Evolutionary conservation across 1,140 invertebrate species (phyloP), one percentile per base, ranked within the genome.

Genomic region (Cotesia vestalis): DNA sequence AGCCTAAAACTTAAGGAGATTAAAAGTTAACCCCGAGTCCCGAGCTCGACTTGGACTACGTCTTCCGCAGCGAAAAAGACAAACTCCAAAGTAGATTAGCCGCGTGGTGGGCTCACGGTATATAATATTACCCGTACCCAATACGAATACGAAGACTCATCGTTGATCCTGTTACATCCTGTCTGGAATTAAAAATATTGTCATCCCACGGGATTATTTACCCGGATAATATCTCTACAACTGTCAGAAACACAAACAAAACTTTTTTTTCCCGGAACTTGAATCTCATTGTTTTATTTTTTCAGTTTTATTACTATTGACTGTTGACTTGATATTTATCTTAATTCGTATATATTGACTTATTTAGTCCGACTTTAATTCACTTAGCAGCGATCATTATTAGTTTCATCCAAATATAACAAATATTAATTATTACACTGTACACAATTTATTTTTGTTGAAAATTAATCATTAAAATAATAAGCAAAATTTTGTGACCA

Each of bases 111-210:
- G 74, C 70, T 67, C 71, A 70, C 36, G 71, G 34, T 66, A 78
- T 84, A 83, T 86, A 84, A 82, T 80, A 84, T 85, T 84, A 86
- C 83, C 78, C 69, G 27, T 27, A 2, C 27, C 27, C 27, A 27
- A 27, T 27, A 27, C 27, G 27, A 27, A 27, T 27, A 27, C 59
- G 67, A 73, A 69, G 76, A 76, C 67, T 35, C 72, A 11, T 46
- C 40, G 75, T 76, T 85, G 78, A 86, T 86, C 81, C 80, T 83
- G 81, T 84, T 86, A 84, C 82, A 82, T 83, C 75, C 81, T 78
- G 79, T 62, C 75, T 66, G 75, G 77, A 84, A 86, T 84, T 83
- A 85, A 86, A 84, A 85, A 84, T 85, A 85, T 86, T 86, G 81
- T 84, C 81, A 81, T 84, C 80, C 80, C 66, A 73, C 20, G 52